Evolutionary conservation across 2,888 invertebrate genomes (phyloP).

Genomic region (Pycnomerus fuliginosus): DNA sequence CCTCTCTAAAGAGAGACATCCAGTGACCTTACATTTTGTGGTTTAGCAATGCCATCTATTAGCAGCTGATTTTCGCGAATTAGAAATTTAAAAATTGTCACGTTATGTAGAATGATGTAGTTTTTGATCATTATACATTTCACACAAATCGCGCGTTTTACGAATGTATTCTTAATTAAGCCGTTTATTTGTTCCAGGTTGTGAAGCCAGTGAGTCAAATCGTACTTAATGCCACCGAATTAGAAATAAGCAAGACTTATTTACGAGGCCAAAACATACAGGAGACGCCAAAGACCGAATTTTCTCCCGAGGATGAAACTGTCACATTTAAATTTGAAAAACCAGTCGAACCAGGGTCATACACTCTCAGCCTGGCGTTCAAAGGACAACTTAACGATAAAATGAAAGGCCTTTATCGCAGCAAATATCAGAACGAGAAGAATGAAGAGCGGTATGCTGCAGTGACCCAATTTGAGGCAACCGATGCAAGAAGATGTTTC

Average conservation of each 20-base stretch:
- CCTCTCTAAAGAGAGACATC: too few species aligned
- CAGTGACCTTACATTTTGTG: too few species aligned
- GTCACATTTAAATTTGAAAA: constrained; percentile 66
- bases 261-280: constrained; percentile 54
- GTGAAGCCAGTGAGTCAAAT: constrained; percentile 65
- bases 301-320: constrained; percentile 65
- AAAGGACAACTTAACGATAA: constrained; percentile 86
- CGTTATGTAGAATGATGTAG: not conserved
- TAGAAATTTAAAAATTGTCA: too few species aligned
- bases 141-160: not conserved
- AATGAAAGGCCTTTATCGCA: constrained; percentile 94
- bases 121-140: constrained; percentile 1
- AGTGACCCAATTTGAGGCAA: constrained; percentile 90
- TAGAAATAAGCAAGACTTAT: constrained; percentile 65
- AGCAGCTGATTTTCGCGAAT: too few species aligned
- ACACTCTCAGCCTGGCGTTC: constrained; percentile 68
- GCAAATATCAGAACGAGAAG: constrained; percentile 73
- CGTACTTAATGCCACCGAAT: constrained; percentile 75
- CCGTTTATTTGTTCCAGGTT: constrained; percentile 60
- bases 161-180: not conserved
- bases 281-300: constrained; percentile 40
- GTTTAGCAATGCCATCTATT: too few species aligned
- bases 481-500: constrained; percentile 86
- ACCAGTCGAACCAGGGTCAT: constrained; percentile 59
- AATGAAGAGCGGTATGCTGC: constrained; percentile 82